Evolutionary conservation across 2,797 vertebrate genomes (phyloP), one percentile per base, ranked within the genome.

Genomic region (Huso huso): DNA sequence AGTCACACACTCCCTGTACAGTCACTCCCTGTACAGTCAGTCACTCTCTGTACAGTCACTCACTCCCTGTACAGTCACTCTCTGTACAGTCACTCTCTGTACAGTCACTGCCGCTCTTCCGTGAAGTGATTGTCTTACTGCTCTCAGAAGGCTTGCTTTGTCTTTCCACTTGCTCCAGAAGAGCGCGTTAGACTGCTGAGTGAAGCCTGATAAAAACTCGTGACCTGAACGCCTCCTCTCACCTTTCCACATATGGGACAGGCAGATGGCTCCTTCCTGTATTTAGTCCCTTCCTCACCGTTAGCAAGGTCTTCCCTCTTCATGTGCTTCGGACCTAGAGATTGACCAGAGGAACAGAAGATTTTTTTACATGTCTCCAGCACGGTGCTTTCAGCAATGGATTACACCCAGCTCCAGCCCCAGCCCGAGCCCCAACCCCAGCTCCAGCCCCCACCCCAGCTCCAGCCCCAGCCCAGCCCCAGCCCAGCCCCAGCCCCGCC

Each of bases 221-320:
- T 37, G 23, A 4, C 23, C 23, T 37, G 23, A 37, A 37, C 23
- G 23, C 23, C 23, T 37, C 23, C 23, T 37, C 71, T 83, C 81
- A 97, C 97, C 92, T 99, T 99, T 68, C 94, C 92, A 10, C 97
- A 99, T 73, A 97, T 94, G 0, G 97, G 97, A 77, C 97, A 99
- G 0, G 92, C 93, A 0, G 97, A 99, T 0, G 97, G 95, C 71
- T 99, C 95, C 82, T 99, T 99, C 81, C 94, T 94, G 83, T 98
- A 99, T 77, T 96, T 95, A 65, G 90, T 93, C 74, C 90, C 89
- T 77, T 88, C 94, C 70, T 96, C 94, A 0, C 93, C 88, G 2
- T 90, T 91, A 67, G 89, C 83, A 77, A 93, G 82, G 79, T 95
- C 95, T 77, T 99, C 97, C 69, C 89, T 87, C 82, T 97, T 98